These are phyloP conservation scores for Palythoa grandiflora DNA, from an alignment of 92 coral and sea anemone genomes.

Conservation along the genomic window DNA sequence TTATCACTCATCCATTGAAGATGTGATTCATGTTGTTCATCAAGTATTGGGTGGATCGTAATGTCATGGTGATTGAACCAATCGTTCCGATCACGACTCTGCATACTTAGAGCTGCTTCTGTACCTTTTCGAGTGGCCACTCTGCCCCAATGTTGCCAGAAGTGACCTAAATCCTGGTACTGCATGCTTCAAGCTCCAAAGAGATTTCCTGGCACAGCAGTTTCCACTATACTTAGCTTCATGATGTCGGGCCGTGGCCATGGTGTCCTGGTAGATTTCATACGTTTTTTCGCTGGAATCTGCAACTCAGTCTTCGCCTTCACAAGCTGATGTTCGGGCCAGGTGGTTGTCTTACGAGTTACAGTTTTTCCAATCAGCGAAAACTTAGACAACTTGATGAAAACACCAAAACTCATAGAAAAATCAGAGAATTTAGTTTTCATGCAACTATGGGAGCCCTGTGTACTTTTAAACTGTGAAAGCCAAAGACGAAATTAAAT, in stretches of 20 bases:
- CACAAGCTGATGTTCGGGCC: conserved; percentile 4
- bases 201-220: neutral
- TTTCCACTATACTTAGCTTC: neutral
- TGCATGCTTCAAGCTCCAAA: neutral
- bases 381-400: no score
- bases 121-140: neutral
- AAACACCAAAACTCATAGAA: no score
- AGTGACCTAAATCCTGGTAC: neutral
- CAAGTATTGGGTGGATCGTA: neutral
- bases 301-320: neutral
- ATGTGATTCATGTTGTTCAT: neutral
- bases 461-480: no score
- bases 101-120: neutral
- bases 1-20: neutral
- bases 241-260: neutral
- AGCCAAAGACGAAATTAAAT: no score
- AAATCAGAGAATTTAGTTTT: no score
- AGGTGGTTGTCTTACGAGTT: neutral
- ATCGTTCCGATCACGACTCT: no score
- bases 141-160: neutral
- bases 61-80: no score
- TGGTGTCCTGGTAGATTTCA: neutral
- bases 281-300: neutral
- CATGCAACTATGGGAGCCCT: no score
- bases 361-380: no score